Evolutionary conservation across 2,888 invertebrate genomes (phyloP), one percentile per base, ranked within the genome.

Genomic region (Tenthredo amoena): DNA sequence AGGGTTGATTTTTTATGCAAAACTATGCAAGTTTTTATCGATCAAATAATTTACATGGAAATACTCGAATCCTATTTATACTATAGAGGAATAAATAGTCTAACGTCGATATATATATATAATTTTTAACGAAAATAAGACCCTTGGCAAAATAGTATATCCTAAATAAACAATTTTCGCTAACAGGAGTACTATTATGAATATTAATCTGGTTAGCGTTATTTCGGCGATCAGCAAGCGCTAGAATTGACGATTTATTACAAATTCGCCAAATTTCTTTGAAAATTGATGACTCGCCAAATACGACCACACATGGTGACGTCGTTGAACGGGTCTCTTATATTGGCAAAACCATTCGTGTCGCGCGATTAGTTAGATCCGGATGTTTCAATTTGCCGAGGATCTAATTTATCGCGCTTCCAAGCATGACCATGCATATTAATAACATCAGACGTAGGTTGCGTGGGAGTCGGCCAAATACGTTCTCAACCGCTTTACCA

Each of bases 401-500:
- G 40, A 40, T 43, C 43, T 43, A 74, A 74, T 74, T 74, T 74
- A 74, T 74, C 72, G 72, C 72, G 31, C 72, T 74, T 43, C 37
- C 10, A n/a, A 74, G 43, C 72, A 43, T 74, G 72, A 40, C 72
- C n/a, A 43, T 74, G 72, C 72, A 74, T 74, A 74, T 74, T 74
- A 40, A 74, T 74, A 40, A 74, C 72, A 43, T 74, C 72, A 43
- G 72, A 12, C 26, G 4, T 12, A 2, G 12, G 40, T 74, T 43
- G 72, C 43, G 72, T 74, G 72, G 72, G 72, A 74, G 72, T 43
- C 40, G 40, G 72, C 72, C 34, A 68, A 68, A 68, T 68, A 34
- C 26, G 34, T 12, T 43, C n/a, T 10, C 40, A 74, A 43, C 68
- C 68, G 68, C 26, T 68, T 68, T 15, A 68, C 34, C 68, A 62